phyloP scores from a whole-genome alignment of 2,888 invertebrate genomes.

The Tryphoninae sp. region DNA sequence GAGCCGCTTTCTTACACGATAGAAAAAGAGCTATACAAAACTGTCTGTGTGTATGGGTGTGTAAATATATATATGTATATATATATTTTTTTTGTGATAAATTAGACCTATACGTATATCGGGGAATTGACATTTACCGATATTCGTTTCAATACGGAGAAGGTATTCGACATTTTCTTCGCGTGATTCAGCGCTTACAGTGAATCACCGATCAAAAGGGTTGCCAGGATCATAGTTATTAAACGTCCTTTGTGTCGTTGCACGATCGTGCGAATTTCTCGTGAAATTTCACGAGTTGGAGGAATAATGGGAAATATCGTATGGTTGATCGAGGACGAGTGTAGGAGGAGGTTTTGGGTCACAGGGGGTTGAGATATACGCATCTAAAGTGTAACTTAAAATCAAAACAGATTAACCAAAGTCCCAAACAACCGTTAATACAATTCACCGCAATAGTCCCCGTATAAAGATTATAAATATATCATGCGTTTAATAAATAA shows the following conservation, averaged over 20 bases:
- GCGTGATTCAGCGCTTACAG: constrained; percentile 32
- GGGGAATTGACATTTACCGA: constrained; percentile 39
- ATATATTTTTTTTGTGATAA: constrained; percentile 12
- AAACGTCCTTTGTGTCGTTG: not conserved
- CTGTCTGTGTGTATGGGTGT: not conserved
- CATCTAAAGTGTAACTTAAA: too few species aligned
- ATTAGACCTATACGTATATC: constrained; percentile 22
- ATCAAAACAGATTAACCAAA: constrained; percentile 34
- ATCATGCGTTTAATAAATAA: constrained; percentile 55
- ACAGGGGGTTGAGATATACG: too few species aligned
- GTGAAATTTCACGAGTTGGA: too few species aligned
- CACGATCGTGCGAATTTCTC: not conserved
- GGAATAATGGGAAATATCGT: too few species aligned
- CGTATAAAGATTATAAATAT: constrained; percentile 39
- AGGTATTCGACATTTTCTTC: constrained; percentile 47
- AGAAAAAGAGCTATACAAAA: constrained; percentile 50
- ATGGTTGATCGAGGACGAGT: too few species aligned
- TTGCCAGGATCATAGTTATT: constrained; percentile 6
- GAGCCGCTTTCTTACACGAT: constrained; percentile 38
- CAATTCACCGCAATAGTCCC: constrained; percentile 40
- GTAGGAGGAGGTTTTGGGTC: too few species aligned
- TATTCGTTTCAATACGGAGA: constrained; percentile 24
- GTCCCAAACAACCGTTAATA: constrained; percentile 42
- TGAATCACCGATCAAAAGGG: constrained; percentile 38
- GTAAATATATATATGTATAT: not conserved